Conservation (phyloP, 2,113 vertebrate genomes). For the Labeo catla region DNA sequence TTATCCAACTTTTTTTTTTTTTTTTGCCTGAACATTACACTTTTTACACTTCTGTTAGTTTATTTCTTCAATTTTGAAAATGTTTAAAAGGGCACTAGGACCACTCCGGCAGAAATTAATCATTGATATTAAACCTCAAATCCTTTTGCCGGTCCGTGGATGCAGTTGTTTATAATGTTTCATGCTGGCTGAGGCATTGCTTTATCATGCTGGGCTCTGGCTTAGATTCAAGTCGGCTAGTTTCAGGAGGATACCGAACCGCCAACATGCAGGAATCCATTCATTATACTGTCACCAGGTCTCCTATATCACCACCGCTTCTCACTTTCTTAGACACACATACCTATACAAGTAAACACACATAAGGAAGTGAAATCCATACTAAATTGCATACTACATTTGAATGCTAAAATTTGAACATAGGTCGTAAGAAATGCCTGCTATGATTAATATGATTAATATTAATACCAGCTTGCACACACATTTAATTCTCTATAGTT, state of each 20-base stretch:
- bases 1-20: background rate
- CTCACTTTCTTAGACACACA: slow-evolving; percentile 1
- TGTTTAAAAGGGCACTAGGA: background rate
- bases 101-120: slow-evolving; percentile 6
- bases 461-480: background rate
- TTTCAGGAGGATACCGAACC: slow-evolving; percentile 17
- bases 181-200: background rate
- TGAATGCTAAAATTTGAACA: background rate
- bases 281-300: slow-evolving; percentile 51
- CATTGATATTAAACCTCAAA: slow-evolving; percentile 23
- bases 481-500: background rate
- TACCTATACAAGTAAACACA: slow-evolving; percentile 19
- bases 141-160: background rate
- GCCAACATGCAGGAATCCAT: slow-evolving; percentile 32
- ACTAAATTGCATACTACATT: background rate
- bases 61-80: slow-evolving; percentile 21
- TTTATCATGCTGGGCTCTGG: slow-evolving; percentile 48
- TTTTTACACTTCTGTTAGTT: background rate
- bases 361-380: background rate
- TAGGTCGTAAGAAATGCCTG: background rate
- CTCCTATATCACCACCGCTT: slow-evolving; percentile 10
- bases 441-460: background rate
- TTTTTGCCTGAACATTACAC: background rate
- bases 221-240: slow-evolving; percentile 19
- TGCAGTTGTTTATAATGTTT: slow-evolving; percentile 35